Evolutionary conservation across 1,140 invertebrate genomes (phyloP), one percentile per base, ranked within the genome.

Genomic region (Cataglyphis hispanica): DNA sequence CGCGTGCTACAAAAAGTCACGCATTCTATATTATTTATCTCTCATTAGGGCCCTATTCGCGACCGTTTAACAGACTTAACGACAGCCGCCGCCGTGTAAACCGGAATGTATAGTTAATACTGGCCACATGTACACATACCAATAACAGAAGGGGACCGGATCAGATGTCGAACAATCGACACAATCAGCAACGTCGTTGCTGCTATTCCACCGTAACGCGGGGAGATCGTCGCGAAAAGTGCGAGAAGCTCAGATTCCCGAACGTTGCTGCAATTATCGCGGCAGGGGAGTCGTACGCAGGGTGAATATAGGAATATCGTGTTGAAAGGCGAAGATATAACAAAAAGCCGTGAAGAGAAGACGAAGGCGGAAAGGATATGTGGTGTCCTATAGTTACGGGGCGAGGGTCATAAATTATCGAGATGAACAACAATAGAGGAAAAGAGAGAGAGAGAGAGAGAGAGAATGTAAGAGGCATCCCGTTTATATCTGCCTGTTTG

Each of bases 331-430:
- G 50, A n/a, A 58, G 22, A 10, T 27, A 37, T 56, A 27, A 56
- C 46, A 58, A 56, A 66, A 56, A 60, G 61, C 43, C 43, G 4
- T 60, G 70, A 10, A 76, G 58, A 77, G 67, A 77, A 34, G 69
- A 56, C 25, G 83, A 61, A 56, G 67, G 31, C 16, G 19, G 72
- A 72, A 43, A 22, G 72, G 31, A 56, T 64, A 31, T 53, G 50
- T 34, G 61, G 81, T 50, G 19, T 19, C 46, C 46, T 50, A 50
- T 50, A 37, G 58, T 46, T 74, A 81, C 19, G n/a, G n/a, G 87
- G 89, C 76, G 75, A 76, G 78, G 84, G 86, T 89, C 88, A 89
- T 91, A 91, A 91, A 91, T 91, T 91, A 91, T 89, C 87, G 80
- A 63, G 78, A 69, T 69, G 83, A 50, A 50, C 61, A 89, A 91